Conservation (phyloP, 1,140 invertebrate genomes). For the Pseudomyrmex pallidus region DNA sequence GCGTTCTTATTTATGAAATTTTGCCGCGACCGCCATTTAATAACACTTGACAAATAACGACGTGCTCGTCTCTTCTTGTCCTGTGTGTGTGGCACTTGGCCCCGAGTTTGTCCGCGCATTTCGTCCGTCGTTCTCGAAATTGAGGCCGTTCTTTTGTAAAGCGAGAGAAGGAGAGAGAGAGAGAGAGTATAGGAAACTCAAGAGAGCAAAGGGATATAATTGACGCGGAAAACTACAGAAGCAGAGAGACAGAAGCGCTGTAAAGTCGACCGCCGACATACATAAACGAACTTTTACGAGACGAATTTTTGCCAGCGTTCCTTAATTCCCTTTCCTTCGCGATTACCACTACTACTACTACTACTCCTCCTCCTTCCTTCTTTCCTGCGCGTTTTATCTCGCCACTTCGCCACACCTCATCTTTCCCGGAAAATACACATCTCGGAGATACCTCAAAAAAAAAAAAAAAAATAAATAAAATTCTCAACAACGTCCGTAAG, state of each 20-base stretch:
- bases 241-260: conserved; percentile 20
- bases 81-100: conserved; percentile 10
- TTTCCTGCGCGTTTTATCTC: conserved; percentile 8
- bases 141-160: conserved; percentile 52
- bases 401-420: conserved; percentile 3
- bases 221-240: conserved; percentile 34
- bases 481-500: conserved; percentile 4
- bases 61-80: conserved; percentile 6
- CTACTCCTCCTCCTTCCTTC: no score
- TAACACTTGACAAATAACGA: conserved; percentile 57
- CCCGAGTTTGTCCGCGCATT: conserved; percentile 37
- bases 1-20: conserved; percentile 49
- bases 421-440: background rate
- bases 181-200: background rate
- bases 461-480: background rate
- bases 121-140: conserved; percentile 43
- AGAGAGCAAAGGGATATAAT: background rate
- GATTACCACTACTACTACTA: background rate
- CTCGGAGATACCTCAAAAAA: background rate
- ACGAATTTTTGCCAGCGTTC: background rate
- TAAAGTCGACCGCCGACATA: conserved; percentile 38
- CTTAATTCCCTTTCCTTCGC: conserved; percentile 28
- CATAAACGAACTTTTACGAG: conserved; percentile 46
- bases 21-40: conserved; percentile 35
- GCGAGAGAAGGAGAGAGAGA: no score